Base-by-base conservation (phyloP, 2,888 invertebrate species). In the Noctua janthe region DNA sequence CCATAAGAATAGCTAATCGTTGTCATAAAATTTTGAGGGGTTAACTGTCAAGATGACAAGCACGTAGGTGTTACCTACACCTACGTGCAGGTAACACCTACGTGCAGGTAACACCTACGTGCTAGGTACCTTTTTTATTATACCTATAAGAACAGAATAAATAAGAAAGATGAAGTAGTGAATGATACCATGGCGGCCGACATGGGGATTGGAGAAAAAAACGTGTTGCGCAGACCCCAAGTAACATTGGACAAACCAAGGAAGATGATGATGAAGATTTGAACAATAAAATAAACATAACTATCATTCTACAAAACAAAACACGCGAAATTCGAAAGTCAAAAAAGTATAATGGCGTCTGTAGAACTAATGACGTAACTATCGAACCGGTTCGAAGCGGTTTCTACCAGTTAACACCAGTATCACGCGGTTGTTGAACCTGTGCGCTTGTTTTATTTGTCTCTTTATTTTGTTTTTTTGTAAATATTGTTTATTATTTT, bases 301-400 rank as follows among this genome's bases (percentile, higher is more conserved):
- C 1, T 13, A 39, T n/a, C 17, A n/a, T 39, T 66, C 43, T 17
- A 49, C 20, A 67, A 56, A 66, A 54, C 39, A 64, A 79, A 74
- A 73, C 71, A 72, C 75, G 77, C 82, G 54, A 59, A 82, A 80
- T 79, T 81, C 76, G 81, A 87, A 88, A 88, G 84, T 80, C 23
- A 29, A 76, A 81, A 67, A 76, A 66, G 10, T 76, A 86, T 85
- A 78, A 88, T 87, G 86, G 85, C 87, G 75, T 75, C 74, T 79
- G 35, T 70, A 80, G 71, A 59, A 64, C 72, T 20, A 10, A 17
- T 88, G 86, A 91, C 87, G 88, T 87, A 86, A 86, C 39, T 49
- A 51, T 10, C 49, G 76, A 90, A 89, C 92, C 87, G 88, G 92
- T 91, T 91, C 17, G 72, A 87, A 84, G 89, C 89, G 85, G 92